Percentiles rank a stretch among this genome's conserved stretches.
phyloP scores from a whole-genome alignment of 1,140 invertebrate genomes.

The Copidosoma floridanum region DNA sequence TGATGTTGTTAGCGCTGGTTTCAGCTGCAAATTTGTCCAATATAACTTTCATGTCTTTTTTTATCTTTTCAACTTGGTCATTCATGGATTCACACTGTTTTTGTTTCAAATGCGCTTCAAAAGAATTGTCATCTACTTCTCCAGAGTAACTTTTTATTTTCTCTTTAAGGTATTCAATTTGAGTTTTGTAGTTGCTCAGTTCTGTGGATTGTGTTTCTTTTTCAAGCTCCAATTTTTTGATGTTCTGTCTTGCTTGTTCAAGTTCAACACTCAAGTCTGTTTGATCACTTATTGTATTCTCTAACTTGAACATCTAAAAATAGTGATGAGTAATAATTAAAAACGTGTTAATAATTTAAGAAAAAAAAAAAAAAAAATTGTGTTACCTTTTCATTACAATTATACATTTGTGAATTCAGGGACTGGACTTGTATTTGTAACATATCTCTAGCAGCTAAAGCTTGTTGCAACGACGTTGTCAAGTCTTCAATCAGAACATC shows the following conservation, averaged over 20 bases:
- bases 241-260: slow-evolving; percentile 31
- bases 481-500: slow-evolving; percentile 51
- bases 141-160: slow-evolving; percentile 32
- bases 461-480: slow-evolving; percentile 45
- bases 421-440: slow-evolving; percentile 39
- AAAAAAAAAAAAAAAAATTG: too few species aligned
- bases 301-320: slow-evolving; percentile 9
- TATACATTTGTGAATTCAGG: slow-evolving; percentile 33
- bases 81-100: slow-evolving; percentile 44
- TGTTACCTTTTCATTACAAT: slow-evolving; percentile 39
- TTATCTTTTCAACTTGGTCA: slow-evolving; percentile 43
- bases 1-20: slow-evolving; percentile 33
- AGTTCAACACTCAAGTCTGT: slow-evolving; percentile 33
- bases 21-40: slow-evolving; percentile 42
- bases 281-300: slow-evolving; percentile 32
- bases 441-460: slow-evolving; percentile 43
- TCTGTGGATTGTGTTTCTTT: slow-evolving; percentile 39
- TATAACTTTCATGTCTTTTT: slow-evolving; percentile 45
- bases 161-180: slow-evolving; percentile 44
- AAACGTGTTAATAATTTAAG: too few species aligned
- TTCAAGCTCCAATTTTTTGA: slow-evolving; percentile 40
- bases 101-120: slow-evolving; percentile 39
- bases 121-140: slow-evolving; percentile 27
- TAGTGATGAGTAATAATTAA: too few species aligned
- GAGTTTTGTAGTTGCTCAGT: slow-evolving; percentile 41